phyloP scores from a whole-genome alignment of 2,113 vertebrate species.

The Semicossyphus pulcher region DNA sequence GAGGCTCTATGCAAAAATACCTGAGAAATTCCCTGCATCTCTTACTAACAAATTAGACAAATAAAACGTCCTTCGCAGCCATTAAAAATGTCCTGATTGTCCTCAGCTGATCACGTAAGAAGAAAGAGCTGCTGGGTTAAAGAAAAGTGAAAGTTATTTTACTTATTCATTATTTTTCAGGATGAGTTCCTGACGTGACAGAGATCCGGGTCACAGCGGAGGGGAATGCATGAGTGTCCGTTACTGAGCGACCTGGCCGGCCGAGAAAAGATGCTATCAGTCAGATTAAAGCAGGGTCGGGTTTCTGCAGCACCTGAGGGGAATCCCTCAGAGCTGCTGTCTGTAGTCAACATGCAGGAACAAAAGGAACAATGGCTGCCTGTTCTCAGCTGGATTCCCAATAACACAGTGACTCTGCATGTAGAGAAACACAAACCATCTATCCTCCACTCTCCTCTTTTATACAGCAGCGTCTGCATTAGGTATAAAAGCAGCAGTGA shows the following conservation, averaged over 20 bases:
- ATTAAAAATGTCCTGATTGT: background rate
- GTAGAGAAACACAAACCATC: background rate
- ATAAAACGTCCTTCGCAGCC: background rate
- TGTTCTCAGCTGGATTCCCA: background rate
- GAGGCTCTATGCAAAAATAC: background rate
- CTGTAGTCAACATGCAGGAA: background rate
- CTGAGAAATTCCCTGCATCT: background rate
- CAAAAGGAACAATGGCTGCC: background rate
- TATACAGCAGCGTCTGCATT: no score
- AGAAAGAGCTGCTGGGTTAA: no score
- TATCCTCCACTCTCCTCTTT: no score
- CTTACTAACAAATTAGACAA: background rate
- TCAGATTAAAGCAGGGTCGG: background rate
- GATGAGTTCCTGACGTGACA: background rate
- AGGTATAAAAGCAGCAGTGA: no score
- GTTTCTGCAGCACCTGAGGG: constrained; percentile 29
- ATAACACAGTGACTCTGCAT: constrained; percentile 2
- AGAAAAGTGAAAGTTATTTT: background rate
- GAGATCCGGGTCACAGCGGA: background rate
- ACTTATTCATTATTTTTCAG: background rate
- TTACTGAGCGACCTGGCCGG: background rate
- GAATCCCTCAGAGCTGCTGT: background rate
- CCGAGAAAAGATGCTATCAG: constrained; percentile 6
- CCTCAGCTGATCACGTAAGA: no score
- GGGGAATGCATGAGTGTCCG: background rate